These are phyloP conservation scores for Spisula subtruncata DNA, from an alignment of 2,888 invertebrate species.

Conservation along the genomic window DNA sequence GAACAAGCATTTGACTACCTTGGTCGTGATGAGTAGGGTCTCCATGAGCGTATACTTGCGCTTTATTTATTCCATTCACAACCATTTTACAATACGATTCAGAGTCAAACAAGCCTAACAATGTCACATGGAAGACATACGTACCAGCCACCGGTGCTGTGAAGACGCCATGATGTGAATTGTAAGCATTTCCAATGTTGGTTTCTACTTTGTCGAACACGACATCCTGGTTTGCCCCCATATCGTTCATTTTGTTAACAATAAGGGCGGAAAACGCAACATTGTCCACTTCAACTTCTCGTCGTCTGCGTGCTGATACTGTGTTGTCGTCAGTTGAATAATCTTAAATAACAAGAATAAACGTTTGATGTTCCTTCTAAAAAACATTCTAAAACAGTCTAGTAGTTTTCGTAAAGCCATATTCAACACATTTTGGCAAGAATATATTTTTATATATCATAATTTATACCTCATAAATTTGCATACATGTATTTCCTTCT, in stretches of 20 bases:
- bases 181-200: conserved; percentile 26
- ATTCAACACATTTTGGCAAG: too few species aligned
- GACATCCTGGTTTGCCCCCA: conserved; percentile 9
- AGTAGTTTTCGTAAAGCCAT: too few species aligned
- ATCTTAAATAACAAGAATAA: background rate
- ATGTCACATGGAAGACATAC: too few species aligned
- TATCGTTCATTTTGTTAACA: too few species aligned
- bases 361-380: background rate
- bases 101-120: background rate
- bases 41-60: conserved; percentile 32
- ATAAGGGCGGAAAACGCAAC: too few species aligned
- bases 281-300: background rate
- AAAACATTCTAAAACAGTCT: too few species aligned
- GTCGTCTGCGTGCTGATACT: conserved; percentile 19
- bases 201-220: conserved; percentile 24
- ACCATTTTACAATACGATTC: conserved; percentile 43
- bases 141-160: background rate
- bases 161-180: conserved; percentile 10
- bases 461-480: too few species aligned
- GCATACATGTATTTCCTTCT: too few species aligned
- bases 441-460: too few species aligned
- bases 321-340: background rate
- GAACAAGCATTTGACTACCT: background rate
- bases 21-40: conserved; percentile 34
- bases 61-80: conserved; percentile 41